phyloP scores from a whole-genome alignment of 2,888 invertebrate species.

The Barypeithes pellucidus region DNA sequence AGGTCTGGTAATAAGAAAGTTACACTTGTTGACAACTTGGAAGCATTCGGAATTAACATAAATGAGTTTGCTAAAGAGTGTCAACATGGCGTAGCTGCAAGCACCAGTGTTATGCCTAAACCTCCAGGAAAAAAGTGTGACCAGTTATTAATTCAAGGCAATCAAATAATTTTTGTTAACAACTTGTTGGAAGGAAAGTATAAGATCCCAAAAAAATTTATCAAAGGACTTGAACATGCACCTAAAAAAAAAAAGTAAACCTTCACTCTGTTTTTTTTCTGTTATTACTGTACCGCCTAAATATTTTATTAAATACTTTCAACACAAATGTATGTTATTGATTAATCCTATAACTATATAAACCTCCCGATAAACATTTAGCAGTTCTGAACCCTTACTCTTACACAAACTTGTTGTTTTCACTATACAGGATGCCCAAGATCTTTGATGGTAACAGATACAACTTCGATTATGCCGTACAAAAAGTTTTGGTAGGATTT shows the following conservation, averaged over 20 bases:
- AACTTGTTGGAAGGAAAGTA: slow-evolving; percentile 78
- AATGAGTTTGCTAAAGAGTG: slow-evolving; percentile 86
- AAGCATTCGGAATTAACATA: slow-evolving; percentile 88
- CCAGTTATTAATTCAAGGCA: slow-evolving; percentile 92
- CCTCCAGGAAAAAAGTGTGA: slow-evolving; percentile 81
- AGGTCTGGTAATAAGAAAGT: slow-evolving; percentile 93
- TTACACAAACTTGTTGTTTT: too few relatives aligned
- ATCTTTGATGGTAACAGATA: too few relatives aligned
- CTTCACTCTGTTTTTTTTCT: not conserved
- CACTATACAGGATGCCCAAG: too few relatives aligned
- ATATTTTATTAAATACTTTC: not conserved
- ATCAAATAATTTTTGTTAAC: slow-evolving; percentile 79
- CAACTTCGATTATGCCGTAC: too few relatives aligned
- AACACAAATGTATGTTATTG: slow-evolving; percentile 10
- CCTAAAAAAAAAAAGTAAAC: slow-evolving; percentile 78
- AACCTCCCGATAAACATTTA: too few relatives aligned
- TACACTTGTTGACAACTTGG: slow-evolving; percentile 91
- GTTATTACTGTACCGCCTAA: not conserved
- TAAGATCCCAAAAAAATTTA: slow-evolving; percentile 82
- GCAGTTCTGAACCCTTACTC: too few relatives aligned
- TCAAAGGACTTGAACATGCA: slow-evolving; percentile 84
- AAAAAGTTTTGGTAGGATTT: too few relatives aligned
- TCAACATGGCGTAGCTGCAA: slow-evolving; percentile 89
- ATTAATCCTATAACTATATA: too few relatives aligned
- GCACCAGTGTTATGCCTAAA: slow-evolving; percentile 83